Conservation (phyloP, 2,888 invertebrate species). For the Synergus laeviventris region DNA sequence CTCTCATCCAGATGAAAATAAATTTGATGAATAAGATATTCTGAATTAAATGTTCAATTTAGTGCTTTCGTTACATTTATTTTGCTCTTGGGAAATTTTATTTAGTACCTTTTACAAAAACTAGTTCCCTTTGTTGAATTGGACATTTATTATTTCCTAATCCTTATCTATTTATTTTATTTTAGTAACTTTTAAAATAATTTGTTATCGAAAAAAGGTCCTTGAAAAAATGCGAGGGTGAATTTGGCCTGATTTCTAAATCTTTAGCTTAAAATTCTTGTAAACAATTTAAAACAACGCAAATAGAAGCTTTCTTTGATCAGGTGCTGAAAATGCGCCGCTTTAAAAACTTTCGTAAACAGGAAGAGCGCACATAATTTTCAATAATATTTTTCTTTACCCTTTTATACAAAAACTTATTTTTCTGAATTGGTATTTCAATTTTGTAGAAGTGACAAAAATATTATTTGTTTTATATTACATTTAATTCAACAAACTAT, state of each 20-base stretch:
- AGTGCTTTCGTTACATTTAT: background rate
- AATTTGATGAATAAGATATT: background rate
- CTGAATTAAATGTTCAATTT: background rate
- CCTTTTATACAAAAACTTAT: background rate
- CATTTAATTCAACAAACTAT: background rate
- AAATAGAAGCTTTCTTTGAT: conserved; percentile 9
- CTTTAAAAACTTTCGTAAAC: conserved; percentile 23
- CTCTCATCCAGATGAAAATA: background rate
- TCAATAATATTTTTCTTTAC: conserved; percentile 14
- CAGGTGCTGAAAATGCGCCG: conserved; percentile 6
- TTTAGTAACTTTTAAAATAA: background rate
- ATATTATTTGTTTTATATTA: background rate
- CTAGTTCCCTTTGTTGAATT: background rate
- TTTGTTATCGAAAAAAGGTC: background rate
- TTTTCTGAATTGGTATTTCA: background rate
- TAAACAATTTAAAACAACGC: conserved; percentile 17
- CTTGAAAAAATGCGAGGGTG: background rate
- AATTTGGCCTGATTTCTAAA: conserved; percentile 2
- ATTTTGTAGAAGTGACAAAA: background rate
- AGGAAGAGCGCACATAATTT: conserved; percentile 22
- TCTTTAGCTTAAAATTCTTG: background rate
- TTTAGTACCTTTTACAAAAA: background rate
- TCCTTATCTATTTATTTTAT: background rate
- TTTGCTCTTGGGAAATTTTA: background rate
- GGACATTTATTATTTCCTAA: background rate